Evolutionary conservation across 2,888 invertebrate genomes (phyloP), one percentile per base, ranked within the genome.

Genomic region (Sinohyriopsis cumingii): DNA sequence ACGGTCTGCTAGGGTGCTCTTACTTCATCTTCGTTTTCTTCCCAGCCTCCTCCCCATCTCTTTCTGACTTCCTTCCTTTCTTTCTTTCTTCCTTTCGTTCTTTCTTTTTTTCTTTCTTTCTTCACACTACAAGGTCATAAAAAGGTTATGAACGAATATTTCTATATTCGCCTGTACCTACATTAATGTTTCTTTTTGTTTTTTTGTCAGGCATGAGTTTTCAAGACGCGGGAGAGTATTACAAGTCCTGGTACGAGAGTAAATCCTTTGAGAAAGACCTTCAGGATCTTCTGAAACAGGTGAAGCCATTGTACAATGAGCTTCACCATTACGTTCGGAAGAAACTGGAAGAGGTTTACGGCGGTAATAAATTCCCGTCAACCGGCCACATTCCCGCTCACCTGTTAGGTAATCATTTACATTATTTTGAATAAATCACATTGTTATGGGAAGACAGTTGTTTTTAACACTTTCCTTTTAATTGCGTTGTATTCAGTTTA

Each of bases 361-460:
- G 95, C 0, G 93, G 93, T 59, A 95, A 96, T 0, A 94, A 81
- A 12, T 86, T 91, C 24, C 82, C 83, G 15, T 68, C 75, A 5
- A 94, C 94, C 69, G 95, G 95, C 0, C 95, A 95, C 0, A 93
- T 96, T 66, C 96, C 96, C 0, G 95, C 95, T 0, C 96, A 96
- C 91, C 86, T 96, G 15, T 88, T 96, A 22, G 96, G 94, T 93
- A 88, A 79, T 76, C 63, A 12, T 45, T 45, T 45, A 45, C 15
- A 45, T 12, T 15, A 45, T 3, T 45, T 45, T 33, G 9, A 7
- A 45, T 45, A 15, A 45, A 45, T 45, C 15, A 45, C 12, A 12
- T 45, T 45, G 1, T 45, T 12, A 1, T 12, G 12, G 45, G 15
- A 45, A 45, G 3, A 3, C 45, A 45, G 45, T 45, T 12, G 45